Evolutionary conservation across 2,797 vertebrate species (phyloP).

Genomic region (Lithobates sylvaticus): DNA sequence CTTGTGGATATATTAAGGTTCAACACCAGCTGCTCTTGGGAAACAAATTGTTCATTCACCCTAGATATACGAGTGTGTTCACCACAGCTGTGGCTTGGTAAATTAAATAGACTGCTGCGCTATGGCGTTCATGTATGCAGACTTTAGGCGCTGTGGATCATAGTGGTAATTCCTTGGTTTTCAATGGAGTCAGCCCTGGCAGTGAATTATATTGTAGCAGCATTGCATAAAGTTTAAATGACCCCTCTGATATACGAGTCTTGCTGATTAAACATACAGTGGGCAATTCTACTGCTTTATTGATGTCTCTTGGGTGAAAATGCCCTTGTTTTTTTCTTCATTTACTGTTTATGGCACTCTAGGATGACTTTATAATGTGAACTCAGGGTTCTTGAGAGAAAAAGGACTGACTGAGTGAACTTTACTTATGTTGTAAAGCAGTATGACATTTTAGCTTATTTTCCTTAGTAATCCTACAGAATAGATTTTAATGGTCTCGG

Average conservation of each 20-base stretch:
- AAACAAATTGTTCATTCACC: slow-evolving; percentile 48
- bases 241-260: slow-evolving; percentile 20
- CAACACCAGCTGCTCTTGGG: slow-evolving; percentile 41
- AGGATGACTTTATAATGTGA: slow-evolving; percentile 9
- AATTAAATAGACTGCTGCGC: slow-evolving; percentile 17
- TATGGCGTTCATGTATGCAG: slow-evolving; percentile 8
- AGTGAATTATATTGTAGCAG: slow-evolving; percentile 14
- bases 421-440: background rate
- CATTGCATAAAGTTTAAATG: slow-evolving; percentile 30
- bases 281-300: slow-evolving; percentile 11
- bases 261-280: slow-evolving; percentile 16
- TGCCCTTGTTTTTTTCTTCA: background rate
- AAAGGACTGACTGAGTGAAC: background rate
- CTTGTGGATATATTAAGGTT: slow-evolving; percentile 34
- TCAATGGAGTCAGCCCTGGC: background rate
- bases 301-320: slow-evolving; percentile 7
- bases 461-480: slow-evolving; percentile 11
- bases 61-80: slow-evolving; percentile 45
- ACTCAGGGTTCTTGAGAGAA: slow-evolving; percentile 1
- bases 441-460: slow-evolving; percentile 30
- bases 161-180: slow-evolving; percentile 44
- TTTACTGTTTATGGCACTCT: background rate
- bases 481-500: background rate
- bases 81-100: slow-evolving; percentile 53
- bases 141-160: background rate